Evolutionary conservation across 2,113 vertebrate species (phyloP).

Genomic region (Antigone vipio): DNA sequence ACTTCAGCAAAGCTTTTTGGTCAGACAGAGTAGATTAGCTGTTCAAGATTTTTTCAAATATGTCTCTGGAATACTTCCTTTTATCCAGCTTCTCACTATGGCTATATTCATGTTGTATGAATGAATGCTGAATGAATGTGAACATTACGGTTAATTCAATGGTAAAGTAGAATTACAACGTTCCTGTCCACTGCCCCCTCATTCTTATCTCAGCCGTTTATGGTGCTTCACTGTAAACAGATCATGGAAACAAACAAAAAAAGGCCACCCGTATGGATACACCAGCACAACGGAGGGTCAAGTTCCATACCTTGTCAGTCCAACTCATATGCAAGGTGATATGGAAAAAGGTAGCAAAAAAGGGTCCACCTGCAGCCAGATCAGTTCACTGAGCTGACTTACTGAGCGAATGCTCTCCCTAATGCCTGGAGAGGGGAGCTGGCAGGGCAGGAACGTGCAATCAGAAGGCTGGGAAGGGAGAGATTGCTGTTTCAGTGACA

Average conservation of each 20-base stretch:
- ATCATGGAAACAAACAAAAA: neutral
- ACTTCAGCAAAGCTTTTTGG: neutral
- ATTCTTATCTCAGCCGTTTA: neutral
- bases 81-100: neutral
- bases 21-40: neutral
- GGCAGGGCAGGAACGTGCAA: neutral
- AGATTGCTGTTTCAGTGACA: neutral
- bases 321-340: neutral
- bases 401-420: neutral
- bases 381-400: neutral
- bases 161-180: neutral
- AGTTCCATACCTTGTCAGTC: neutral
- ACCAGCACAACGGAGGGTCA: accelerated
- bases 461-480: neutral
- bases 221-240: neutral
- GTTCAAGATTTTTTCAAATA: neutral
- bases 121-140: neutral
- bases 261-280: neutral
- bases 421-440: neutral
- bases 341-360: neutral
- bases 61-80: neutral
- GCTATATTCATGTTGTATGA: neutral
- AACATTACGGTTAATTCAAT: neutral
- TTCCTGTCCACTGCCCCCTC: neutral
- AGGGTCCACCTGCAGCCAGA: neutral